Base-by-base conservation (phyloP, 1,140 invertebrate species). In the Drosophila tsacasi region DNA sequence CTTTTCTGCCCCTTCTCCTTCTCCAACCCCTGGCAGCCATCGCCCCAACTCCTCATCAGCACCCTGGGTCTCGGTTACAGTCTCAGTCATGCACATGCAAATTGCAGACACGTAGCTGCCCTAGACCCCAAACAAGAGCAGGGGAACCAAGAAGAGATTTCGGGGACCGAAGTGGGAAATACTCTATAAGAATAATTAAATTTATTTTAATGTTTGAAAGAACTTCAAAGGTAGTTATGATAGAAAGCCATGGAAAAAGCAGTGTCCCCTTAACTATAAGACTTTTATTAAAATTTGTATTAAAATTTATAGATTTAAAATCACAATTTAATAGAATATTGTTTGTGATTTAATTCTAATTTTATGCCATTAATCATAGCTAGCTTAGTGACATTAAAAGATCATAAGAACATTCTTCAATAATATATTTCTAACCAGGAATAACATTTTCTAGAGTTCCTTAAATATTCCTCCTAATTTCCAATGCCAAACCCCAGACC, bases 51-150 rank as follows among this genome's bases (percentile, higher is more conserved):
- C 44, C 49, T 50, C 57, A 52, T 57, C 73, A 54, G 30, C 46
- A 52, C 65, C 72, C 61, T 63, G 59, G 58, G 49, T 73, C 73
- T 42, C 57, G 10, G 62, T 77, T 77, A 68, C 57, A 76, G 74
- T 65, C 65, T 76, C 58, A 77, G 76, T 79, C 76, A 73, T 89
- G 84, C 84, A 89, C 73, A 87, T 87, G 84, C 84, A 89, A 89
- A 89, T 89, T 90, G 85, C 85, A 90, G 78, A 90, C 85, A 89
- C 84, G 85, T 90, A 75, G 76, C 71, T 78, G 76, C 47, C 75
- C 79, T 72, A 75, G 66, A 75, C 66, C 79, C 76, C 76, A 59
- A 60, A 42, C 39, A 25, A 68, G 37, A 68, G 44, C 39, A 19
- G 30, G 47, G 23, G 23, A 37, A 25, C 6, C 15, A 21, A 5